Evolutionary conservation across 2,888 invertebrate species (phyloP), one percentile per base, ranked within the genome.

Genomic region (Archaeoteleia sp.): DNA sequence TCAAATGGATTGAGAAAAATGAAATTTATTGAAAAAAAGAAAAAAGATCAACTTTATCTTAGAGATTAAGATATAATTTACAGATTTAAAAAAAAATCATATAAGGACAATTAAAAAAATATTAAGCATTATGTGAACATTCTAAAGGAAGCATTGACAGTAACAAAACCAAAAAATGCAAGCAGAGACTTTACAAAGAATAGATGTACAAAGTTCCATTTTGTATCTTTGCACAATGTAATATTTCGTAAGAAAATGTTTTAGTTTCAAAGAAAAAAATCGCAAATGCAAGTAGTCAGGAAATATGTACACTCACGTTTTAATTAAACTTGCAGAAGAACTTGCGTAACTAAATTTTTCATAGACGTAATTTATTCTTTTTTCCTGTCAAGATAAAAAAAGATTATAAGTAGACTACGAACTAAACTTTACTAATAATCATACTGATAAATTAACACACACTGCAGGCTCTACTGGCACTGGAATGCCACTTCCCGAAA

Each of bases 381-480:
- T 30, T 40, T 48, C 34, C 49, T 17, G 25, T 42, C 27, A 15
- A 30, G 37, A 17, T 23, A 46, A 57, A 48, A 54, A 66, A 48
- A 48, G 25, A 42, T 20, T 12, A 32, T 37, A 35, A 27, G 35
- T 27, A 39, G 30, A 54, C 34, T 60, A 46, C 46, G 6, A 58
- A 54, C 54, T 66, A 60, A 60, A 54, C 14, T 66, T 66, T 29
- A 15, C 48, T 60, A 60, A 66, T 66, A 60, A 66, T 66, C 57
- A 60, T 63, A 43, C 63, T 63, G 55, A 51, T 57, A 63, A 54
- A 62, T 62, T 62, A 62, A 62, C 43, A 54, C 23, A 48, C 54
- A 54, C 42, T 42, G 54, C 62, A 55, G 55, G 54, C 48, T 62
- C 54, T 54, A 62, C 46, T 62, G 61, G 53, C 61, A 62, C 53